A percentile compares a stretch with the other conserved stretches of the same genome.
phyloP scores from a whole-genome alignment of 2,113 vertebrate genomes.

The Murina feae region DNA sequence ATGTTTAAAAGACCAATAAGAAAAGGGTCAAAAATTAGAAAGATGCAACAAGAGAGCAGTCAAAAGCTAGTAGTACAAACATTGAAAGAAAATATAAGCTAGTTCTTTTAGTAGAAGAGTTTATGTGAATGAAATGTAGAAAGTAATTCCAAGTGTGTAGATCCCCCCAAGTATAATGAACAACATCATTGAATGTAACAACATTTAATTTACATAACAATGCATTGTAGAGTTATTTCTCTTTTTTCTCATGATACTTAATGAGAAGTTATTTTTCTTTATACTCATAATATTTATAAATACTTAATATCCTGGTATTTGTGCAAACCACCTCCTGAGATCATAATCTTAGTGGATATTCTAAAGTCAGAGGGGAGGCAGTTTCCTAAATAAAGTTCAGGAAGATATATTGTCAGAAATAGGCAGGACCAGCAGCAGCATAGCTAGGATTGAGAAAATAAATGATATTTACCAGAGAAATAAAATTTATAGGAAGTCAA shows the following conservation, averaged over 20 bases:
- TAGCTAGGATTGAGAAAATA: background rate
- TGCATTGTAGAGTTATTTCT: background rate
- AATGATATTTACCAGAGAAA: background rate
- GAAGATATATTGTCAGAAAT: background rate
- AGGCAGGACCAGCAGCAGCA: background rate
- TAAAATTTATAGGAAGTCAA: background rate
- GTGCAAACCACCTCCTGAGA: background rate
- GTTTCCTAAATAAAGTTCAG: background rate
- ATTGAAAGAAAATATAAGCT: background rate
- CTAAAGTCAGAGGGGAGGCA: background rate
- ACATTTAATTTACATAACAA: background rate
- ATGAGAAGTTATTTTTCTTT: background rate
- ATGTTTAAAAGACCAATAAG: background rate
- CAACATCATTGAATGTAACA: background rate
- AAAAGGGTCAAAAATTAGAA: background rate
- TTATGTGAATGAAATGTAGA: background rate
- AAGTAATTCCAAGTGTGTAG: background rate
- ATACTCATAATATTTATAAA: background rate
- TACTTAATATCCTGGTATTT: background rate
- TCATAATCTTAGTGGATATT: background rate
- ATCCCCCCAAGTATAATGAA: background rate
- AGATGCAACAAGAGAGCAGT: background rate
- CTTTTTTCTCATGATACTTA: background rate
- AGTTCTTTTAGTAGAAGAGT: background rate
- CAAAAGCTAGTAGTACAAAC: background rate